These are phyloP conservation scores for Syngnathus acus DNA, from an alignment of 2,797 vertebrate species.

Conservation along the genomic window DNA sequence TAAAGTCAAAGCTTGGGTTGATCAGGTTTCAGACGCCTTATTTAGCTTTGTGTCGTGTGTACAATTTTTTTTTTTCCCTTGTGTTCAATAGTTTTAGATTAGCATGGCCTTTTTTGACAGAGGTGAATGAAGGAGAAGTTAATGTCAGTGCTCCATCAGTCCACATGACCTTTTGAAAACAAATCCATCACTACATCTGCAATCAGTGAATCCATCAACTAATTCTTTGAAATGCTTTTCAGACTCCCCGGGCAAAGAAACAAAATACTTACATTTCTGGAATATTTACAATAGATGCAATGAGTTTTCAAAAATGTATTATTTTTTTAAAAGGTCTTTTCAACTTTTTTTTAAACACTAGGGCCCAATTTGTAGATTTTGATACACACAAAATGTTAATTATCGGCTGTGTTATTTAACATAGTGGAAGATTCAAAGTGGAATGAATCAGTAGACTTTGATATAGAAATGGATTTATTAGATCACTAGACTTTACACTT, in stretches of 20 bases:
- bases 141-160: constrained; percentile 69
- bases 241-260: background rate
- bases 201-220: constrained; percentile 38
- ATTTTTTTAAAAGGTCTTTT: no score
- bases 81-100: background rate
- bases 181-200: constrained; percentile 3
- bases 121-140: constrained; percentile 63
- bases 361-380: background rate
- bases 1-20: no score
- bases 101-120: background rate
- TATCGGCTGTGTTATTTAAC: background rate
- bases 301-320: no score
- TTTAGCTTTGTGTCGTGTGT: no score
- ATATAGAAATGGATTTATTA: constrained; percentile 73
- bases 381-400: background rate
- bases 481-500: constrained; percentile 69
- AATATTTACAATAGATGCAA: background rate
- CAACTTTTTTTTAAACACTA: no score
- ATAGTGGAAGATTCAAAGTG: constrained; percentile 41
- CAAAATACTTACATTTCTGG: background rate
- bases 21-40: no score
- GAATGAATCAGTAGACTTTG: constrained; percentile 40
- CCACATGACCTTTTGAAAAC: constrained; percentile 44
- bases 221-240: background rate
- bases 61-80: background rate